Conservation (phyloP, 2,888 invertebrate genomes). For the Troglohyphantes excavatus region DNA sequence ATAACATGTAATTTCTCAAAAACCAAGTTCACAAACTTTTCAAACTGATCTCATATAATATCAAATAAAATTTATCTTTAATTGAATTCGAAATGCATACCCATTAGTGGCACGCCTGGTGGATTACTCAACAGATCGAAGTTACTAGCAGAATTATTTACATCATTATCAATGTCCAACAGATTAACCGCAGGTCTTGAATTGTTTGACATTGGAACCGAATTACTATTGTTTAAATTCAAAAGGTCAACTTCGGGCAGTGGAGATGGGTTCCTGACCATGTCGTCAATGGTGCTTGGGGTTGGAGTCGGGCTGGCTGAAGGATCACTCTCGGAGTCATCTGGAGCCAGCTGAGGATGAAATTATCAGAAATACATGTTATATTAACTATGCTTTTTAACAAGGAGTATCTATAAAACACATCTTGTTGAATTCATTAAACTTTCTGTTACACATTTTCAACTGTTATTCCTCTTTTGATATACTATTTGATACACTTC, state of each 20-base stretch:
- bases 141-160: conserved; percentile 63
- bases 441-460: not conserved
- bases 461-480: too few species aligned
- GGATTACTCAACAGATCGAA: conserved; percentile 77
- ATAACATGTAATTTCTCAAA: too few species aligned
- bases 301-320: conserved; percentile 73
- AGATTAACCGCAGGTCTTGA: conserved; percentile 55
- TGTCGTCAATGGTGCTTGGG: conserved; percentile 58
- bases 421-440: not conserved
- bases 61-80: too few species aligned
- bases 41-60: too few species aligned
- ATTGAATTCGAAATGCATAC: conserved; percentile 27
- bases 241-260: conserved; percentile 74
- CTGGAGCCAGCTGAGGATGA: conserved; percentile 47
- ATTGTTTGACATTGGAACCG: not conserved
- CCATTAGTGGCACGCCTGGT: conserved; percentile 67
- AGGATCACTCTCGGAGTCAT: conserved; percentile 68
- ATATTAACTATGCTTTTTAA: too few species aligned
- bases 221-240: conserved; percentile 63
- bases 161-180: conserved; percentile 71
- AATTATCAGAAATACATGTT: too few species aligned
- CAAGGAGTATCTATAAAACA: too few species aligned
- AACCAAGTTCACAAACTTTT: too few species aligned
- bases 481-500: too few species aligned
- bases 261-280: conserved; percentile 50